A percentile compares a stretch with the other conserved stretches of the same genome.
Conservation (phyloP, 2,113 vertebrate genomes). For the Ramphastos sulfuratus region DNA sequence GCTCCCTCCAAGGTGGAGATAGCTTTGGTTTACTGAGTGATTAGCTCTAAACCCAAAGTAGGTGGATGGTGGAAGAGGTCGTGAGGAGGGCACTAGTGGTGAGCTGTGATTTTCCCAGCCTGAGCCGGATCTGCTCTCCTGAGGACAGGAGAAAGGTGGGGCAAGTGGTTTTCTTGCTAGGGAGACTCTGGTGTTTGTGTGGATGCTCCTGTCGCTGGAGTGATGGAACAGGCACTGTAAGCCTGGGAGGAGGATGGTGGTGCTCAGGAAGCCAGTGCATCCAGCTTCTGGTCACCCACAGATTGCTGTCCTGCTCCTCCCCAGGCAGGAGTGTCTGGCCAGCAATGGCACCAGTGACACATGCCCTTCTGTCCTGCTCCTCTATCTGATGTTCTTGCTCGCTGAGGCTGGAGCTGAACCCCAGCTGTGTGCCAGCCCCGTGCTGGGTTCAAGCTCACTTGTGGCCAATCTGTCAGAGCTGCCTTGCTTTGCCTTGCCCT, state of each 20-base stretch:
- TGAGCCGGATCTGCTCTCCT: neutral
- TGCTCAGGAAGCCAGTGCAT: neutral
- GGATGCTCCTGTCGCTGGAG: neutral
- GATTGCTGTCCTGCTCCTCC: neutral
- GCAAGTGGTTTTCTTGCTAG: neutral
- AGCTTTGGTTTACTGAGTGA: neutral
- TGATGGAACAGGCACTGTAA: rapidly evolving
- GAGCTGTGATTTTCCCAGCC: neutral
- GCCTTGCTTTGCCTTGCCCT: neutral
- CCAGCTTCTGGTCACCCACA: neutral
- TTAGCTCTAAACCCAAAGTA: neutral
- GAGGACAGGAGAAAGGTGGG: neutral
- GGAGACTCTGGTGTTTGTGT: neutral
- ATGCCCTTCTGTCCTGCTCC: rapidly evolving
- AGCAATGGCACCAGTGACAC: neutral
- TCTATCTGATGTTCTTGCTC: neutral
- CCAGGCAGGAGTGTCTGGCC: neutral
- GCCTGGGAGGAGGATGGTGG: neutral
- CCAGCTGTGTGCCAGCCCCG: neutral
- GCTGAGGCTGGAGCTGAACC: neutral
- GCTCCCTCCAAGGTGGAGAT: neutral
- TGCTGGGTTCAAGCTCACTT: neutral
- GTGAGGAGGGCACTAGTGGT: neutral
- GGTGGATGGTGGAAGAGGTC: neutral
- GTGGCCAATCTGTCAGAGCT: neutral